Evolutionary conservation across 2,888 invertebrate genomes (phyloP), one percentile per base, ranked within the genome.

Genomic region (Volucella inflata): DNA sequence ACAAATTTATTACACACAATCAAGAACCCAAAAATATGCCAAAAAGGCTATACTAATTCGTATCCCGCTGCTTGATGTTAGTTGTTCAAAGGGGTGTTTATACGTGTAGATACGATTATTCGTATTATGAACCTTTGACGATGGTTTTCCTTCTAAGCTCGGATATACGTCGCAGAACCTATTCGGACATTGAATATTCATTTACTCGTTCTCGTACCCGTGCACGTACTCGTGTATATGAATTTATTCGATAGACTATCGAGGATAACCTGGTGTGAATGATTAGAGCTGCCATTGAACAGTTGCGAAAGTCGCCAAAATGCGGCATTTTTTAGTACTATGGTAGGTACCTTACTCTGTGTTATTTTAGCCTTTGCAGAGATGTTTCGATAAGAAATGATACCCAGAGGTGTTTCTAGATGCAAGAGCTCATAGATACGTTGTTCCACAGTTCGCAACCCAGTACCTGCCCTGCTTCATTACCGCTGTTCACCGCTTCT

Each of bases 161-260:
- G 17, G 40, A 36, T 30, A 51, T 46, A 11, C 53, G 30, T 44
- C 44, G 12, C 21, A 68, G 44, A 30, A 55, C 44, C 68, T 30
- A 68, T 1, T 38, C 38, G 38, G 12, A 40, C 30, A 30, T 46
- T 11, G 46, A 46, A 30, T 30, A 30, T 30, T 30, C 30, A 30
- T 30, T 6, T 30, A 30, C 30, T 30, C 21, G 21, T 21, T 21
- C 21, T 21, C 21, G 21, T 21, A 21, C 21, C 4, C 30, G 30
- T 30, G 6, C 30, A 30, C 30, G 30, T 53, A 36, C 48, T 42
- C 17, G 57, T 57, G 53, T 76, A 30, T 70, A 70, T 50, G 50
- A 78, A 65, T 53, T 71, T 38, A 72, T 64, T 72, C 65, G 71
- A 71, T 59, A 65, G 60, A 38, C 50, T 71, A 76, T 75, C 65